Evolutionary conservation across 2,888 invertebrate species (phyloP), one percentile per base, ranked within the genome.

Genomic region (Plusia festucae): DNA sequence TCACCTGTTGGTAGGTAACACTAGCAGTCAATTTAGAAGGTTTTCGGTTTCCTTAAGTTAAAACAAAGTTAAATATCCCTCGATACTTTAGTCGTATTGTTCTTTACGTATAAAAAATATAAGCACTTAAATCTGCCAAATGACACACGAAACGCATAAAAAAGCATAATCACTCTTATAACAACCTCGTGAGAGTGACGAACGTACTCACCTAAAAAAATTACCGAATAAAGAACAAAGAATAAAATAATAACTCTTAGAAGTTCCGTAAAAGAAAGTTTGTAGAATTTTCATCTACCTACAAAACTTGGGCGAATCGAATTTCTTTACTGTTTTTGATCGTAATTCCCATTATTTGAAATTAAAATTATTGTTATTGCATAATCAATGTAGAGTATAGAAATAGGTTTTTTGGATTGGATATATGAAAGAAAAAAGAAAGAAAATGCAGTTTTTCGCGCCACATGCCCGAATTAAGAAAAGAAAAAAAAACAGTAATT

Each of bases 191-290:
- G 65, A 77, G 65, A 66, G 55, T 68, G 56, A 73, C 53, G 70
- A 76, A 76, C 61, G 34, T 68, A 78, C 58, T 60, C 64, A 64
- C 56, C 62, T 30, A 68, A 76, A 75, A 78, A 71, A 79, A n/a
- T 69, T 69, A 53, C 49, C 72, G 70, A 76, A 68, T 70, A 79
- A 79, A 81, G 75, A 78, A 82, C 71, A 77, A 73, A 72, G 73
- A 73, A 79, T 68, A 78, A 74, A 72, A 81, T 75, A 82, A 78
- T 82, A 78, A 79, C 68, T 77, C 71, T 61, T 60, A 70, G 52
- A 82, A 81, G 76, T 73, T 72, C 65, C 65, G 73, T 72, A 76
- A 74, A 77, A 73, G 65, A 79, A 79, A 79, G 71, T 81, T 81
- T 78, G 53, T 69, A 72, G 73, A 78, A 75, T 75, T 75, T 79